phyloP scores from a whole-genome alignment of 2,113 vertebrate species.

The Phrynosoma platyrhinos region DNA sequence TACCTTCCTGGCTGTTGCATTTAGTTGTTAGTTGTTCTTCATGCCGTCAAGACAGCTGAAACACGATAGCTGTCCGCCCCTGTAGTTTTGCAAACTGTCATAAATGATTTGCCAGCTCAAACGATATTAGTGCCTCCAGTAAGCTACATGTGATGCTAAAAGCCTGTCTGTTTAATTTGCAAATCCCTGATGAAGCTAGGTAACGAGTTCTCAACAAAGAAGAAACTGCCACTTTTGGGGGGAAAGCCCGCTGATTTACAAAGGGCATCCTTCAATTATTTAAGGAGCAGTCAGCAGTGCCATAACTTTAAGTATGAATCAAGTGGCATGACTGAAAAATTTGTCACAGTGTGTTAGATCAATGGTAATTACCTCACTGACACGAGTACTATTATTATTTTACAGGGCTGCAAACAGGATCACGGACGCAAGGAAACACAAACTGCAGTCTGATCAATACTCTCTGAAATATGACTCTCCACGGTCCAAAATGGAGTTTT shows the following conservation, averaged over 20 bases:
- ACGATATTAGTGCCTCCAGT: slow-evolving; percentile 52
- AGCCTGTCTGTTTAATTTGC: slow-evolving; percentile 72
- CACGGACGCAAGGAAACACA: slow-evolving; percentile 86
- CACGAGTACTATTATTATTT: slow-evolving; percentile 98
- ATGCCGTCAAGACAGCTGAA: slow-evolving; percentile 18
- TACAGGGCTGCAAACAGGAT: slow-evolving; percentile 96
- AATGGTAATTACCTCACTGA: slow-evolving; percentile 99
- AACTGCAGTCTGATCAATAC: slow-evolving; percentile 90
- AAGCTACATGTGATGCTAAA: slow-evolving; percentile 56
- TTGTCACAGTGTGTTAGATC: slow-evolving; percentile 94
- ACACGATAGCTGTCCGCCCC: slow-evolving; percentile 38
- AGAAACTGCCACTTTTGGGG: slow-evolving; percentile 71
- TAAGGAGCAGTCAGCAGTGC: slow-evolving; percentile 77
- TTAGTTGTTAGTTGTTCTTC: slow-evolving; percentile 23
- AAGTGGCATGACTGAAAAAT: slow-evolving; percentile 85
- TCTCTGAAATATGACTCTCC: slow-evolving; percentile 91
- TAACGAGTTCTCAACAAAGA: slow-evolving; percentile 71
- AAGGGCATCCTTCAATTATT: slow-evolving; percentile 79
- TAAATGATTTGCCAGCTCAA: slow-evolving; percentile 61
- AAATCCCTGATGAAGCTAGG: slow-evolving; percentile 72
- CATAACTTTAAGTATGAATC: slow-evolving; percentile 90
- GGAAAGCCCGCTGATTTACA: slow-evolving; percentile 73
- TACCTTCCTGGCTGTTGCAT: slow-evolving; percentile 13
- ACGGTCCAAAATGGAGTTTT: slow-evolving; percentile 86
- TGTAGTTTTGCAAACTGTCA: slow-evolving; percentile 56